phyloP scores from a whole-genome alignment of 2,888 invertebrate species.

The Noctua pronuba region DNA sequence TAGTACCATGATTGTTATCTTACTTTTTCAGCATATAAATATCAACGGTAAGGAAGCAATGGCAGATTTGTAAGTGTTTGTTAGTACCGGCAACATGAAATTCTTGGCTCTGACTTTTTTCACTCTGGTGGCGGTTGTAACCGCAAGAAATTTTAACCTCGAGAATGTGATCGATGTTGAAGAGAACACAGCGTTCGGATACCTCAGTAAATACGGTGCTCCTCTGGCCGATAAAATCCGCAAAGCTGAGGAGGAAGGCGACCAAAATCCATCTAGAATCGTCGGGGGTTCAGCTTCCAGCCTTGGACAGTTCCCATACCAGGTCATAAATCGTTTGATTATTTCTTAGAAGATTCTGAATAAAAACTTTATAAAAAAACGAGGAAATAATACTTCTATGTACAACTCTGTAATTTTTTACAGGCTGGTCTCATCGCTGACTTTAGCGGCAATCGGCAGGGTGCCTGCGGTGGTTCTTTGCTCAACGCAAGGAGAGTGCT shows the following conservation, averaged over 20 bases:
- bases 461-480: constrained; percentile 78
- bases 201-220: constrained; percentile 62
- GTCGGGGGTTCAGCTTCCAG: constrained; percentile 61
- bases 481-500: constrained; percentile 71
- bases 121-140: constrained; percentile 54
- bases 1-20: constrained; percentile 1
- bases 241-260: constrained; percentile 53
- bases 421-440: constrained; percentile 68
- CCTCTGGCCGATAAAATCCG: constrained; percentile 65
- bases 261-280: constrained; percentile 59
- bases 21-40: constrained; percentile 10
- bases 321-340: constrained; percentile 54
- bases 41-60: not conserved
- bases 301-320: constrained; percentile 65
- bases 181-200: constrained; percentile 65
- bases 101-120: constrained; percentile 48
- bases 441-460: not conserved
- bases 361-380: not conserved
- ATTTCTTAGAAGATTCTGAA: not conserved
- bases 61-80: not conserved
- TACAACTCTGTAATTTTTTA: not conserved
- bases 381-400: not conserved
- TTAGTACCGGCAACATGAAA: constrained; percentile 44
- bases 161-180: constrained; percentile 51
- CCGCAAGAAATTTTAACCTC: constrained; percentile 46